Evolutionary conservation across 2,113 vertebrate species (phyloP).

Genomic region (Dromiciops gliroides): DNA sequence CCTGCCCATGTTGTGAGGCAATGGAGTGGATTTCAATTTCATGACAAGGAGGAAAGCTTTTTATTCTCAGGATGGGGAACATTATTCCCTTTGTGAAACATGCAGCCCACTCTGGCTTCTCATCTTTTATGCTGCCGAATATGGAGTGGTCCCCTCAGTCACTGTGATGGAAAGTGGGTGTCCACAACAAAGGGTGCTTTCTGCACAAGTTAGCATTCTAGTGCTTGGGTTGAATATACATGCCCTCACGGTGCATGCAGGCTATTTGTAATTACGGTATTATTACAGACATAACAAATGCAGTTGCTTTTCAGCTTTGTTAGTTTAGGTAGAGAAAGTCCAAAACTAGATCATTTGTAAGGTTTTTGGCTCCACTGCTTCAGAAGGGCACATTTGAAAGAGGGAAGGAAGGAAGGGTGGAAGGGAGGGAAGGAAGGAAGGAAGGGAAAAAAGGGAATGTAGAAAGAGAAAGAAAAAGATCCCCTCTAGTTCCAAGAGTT

Average conservation of each 20-base stretch:
- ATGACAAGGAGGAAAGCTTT: conserved; percentile 7
- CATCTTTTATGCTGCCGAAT: conserved; percentile 1
- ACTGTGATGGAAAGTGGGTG: neutral
- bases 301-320: neutral
- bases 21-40: conserved; percentile 18
- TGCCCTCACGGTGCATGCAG: neutral
- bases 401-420: neutral
- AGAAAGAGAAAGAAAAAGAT: neutral
- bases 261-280: neutral
- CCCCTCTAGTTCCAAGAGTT: neutral
- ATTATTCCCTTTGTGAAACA: conserved; percentile 1
- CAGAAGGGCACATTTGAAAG: neutral
- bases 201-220: neutral
- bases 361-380: neutral
- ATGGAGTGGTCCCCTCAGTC: neutral
- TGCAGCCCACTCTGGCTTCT: neutral
- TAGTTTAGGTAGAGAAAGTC: neutral
- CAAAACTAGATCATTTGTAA: neutral
- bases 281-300: neutral
- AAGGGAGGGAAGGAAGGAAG: neutral
- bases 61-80: neutral
- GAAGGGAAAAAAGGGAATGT: neutral
- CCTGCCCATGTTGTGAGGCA: neutral
- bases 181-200: neutral
- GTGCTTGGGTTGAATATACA: neutral